Evolutionary conservation across 1,140 invertebrate genomes (phyloP), one percentile per base, ranked within the genome.

Genomic region (Leptinotarsa texana): DNA sequence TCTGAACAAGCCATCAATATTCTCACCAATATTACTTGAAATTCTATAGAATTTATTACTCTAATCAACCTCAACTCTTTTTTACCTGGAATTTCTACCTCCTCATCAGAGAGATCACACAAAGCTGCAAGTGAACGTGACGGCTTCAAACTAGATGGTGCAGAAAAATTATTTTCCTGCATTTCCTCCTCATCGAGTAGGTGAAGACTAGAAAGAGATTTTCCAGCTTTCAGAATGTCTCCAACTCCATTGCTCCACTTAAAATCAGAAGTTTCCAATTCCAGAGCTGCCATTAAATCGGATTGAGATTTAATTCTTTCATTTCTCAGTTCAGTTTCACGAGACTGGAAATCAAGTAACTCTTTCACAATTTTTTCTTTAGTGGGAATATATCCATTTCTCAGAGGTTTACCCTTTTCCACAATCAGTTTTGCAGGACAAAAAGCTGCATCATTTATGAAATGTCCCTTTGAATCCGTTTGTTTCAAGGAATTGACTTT

Each of bases 311-410:
- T 84, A 68, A 76, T 76, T 57, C 84, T 72, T 72, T 84, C 79
- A 13, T 76, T 79, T 47, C 83, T 70, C 51, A 85, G 75, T 73
- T 84, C 81, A 13, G 72, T 74, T 74, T 85, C 84, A 8, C 84
- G 68, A 67, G 75, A 73, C 24, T 83, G 80, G 62, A 82, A 83
- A 42, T 84, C 83, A 42, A 80, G 73, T 17, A 85, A 74, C 67
- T 85, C 84, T 33, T 79, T 79, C 62, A 77, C 77, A 69, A 85
- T 84, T 75, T 80, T 80, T 72, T 82, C 81, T 65, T 85, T 81
- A 15, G 83, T 80, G 8, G 84, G 76, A n/a, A 85, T 75, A 76
- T 75, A 85, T 6, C 83, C 83, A 70, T 83, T 82, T 33, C 83
- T 78, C 21, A 81, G 17, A 11, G 74, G 73, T 78, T 81, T 80